Conservation (phyloP, 2,113 vertebrate genomes). For the Rattus norvegicus region GRCr8 NC_086022.1:61544501-61545000, state of each 20-base stretch:
- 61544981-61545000: background rate
- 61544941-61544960: background rate
- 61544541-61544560: too few relatives aligned
- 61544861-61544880: background rate
- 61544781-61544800: background rate
- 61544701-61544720: too few relatives aligned
- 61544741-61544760: background rate
- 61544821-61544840: accelerated
- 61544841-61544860: background rate
- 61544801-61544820: background rate
- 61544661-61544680: too few relatives aligned
- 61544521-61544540: too few relatives aligned
- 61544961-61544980: background rate
- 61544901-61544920: background rate
- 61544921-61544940: background rate
- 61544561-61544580: too few relatives aligned
- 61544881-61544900: background rate
- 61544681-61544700: too few relatives aligned
- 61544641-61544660: too few relatives aligned
- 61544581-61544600: too few relatives aligned
- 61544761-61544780: background rate
- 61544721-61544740: too few relatives aligned
- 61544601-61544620: too few relatives aligned
- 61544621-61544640: too few relatives aligned
- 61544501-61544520: too few relatives aligned